Evolutionary conservation across 2,797 vertebrate species (phyloP), one percentile per base, ranked within the genome.

Genomic region (Fringilla coelebs): DNA sequence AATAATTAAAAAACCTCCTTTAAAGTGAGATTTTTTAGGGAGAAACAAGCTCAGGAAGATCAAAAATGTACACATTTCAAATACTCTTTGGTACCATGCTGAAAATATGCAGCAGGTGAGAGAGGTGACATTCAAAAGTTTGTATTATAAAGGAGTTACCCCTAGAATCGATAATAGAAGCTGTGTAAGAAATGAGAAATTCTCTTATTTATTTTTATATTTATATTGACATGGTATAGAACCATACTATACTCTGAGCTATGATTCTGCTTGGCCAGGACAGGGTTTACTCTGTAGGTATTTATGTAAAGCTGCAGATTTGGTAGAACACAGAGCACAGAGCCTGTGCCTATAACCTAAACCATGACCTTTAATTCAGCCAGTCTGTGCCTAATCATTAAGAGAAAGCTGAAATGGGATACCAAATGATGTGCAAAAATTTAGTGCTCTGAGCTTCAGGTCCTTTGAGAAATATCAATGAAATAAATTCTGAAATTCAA

Each of bases 1-100:
- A 81, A 81, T 38, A 2, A 49, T 38, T 52, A 1, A 19, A 81
- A 54, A 79, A 34, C 0, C 0, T 32, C 4, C 3, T 61, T 85
- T 73, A 29, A 89, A 89, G 41, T 8, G 7, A 58, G 22, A 54
- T 15, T 93, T 93, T 89, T 51, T 36, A 63, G 48, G 40, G 58
- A 86, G 25, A 17, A 80, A 29, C 15, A 38, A 34, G 8, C 38
- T 76, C 36, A 52, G 43, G 32, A 66, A 36, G 20, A 48, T 17
- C 15, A 80, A 87, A 89, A 85, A 1, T 8, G 1, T 78, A 17
- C 0, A 25, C 8, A 9, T 88, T 77, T 85, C 32, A 80, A 28
- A 5, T 17, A 7, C 11, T 77, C 4, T 58, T 90, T 25, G 21
- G 9, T 61, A 54, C 18, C 22, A 22, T 4, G 14, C 15, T 72